A percentile compares a stretch with the other conserved stretches of the same genome.
Conservation (phyloP, 2,113 vertebrate genomes). For the Rissa tridactyla region DNA sequence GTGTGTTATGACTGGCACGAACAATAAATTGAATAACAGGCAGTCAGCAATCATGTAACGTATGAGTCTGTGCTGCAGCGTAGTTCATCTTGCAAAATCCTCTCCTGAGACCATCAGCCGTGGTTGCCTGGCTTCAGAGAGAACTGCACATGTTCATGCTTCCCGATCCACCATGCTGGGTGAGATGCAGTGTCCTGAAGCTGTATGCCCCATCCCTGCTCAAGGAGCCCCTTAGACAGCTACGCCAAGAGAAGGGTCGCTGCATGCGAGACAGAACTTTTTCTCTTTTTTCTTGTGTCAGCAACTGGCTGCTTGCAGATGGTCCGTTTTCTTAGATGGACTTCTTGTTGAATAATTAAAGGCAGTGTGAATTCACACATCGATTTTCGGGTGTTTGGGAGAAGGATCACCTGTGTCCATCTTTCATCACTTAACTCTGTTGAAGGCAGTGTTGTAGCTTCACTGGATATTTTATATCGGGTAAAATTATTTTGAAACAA, state of each 20-base stretch:
- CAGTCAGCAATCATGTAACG: neutral
- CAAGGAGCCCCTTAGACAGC: neutral
- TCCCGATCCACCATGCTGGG: neutral
- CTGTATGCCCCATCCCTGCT: neutral
- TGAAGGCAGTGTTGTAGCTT: neutral
- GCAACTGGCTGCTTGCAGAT: neutral
- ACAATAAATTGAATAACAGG: neutral
- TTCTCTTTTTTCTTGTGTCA: neutral
- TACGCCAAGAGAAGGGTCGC: neutral
- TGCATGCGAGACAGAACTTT: neutral
- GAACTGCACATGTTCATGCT: accelerated
- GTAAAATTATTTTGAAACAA: neutral
- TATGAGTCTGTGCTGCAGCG: neutral
- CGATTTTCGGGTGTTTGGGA: neutral
- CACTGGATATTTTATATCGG: neutral
- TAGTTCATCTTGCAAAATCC: neutral
- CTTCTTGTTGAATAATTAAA: neutral
- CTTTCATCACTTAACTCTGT: neutral
- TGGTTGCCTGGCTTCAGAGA: neutral
- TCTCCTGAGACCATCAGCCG: accelerated
- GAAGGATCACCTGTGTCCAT: neutral
- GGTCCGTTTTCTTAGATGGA: neutral
- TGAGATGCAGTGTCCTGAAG: neutral
- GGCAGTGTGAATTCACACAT: neutral
- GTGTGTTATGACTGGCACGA: neutral